Evolutionary conservation across 2,888 invertebrate genomes (phyloP).

Genomic region (Cephus runcator): DNA sequence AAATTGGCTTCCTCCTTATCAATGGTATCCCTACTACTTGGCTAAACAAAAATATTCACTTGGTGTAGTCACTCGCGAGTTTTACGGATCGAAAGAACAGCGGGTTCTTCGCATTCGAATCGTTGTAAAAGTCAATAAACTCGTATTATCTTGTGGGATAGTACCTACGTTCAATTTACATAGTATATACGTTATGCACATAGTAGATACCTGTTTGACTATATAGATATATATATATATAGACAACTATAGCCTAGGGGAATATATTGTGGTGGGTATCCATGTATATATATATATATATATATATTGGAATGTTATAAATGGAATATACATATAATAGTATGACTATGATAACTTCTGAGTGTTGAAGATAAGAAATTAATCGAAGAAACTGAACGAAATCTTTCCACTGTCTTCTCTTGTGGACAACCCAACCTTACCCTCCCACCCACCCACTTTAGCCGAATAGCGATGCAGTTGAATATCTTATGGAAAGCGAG

Average conservation of each 20-base stretch:
- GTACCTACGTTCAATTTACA: background rate
- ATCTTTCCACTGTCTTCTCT: background rate
- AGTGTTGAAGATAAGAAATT: background rate
- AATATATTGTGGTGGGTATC: background rate
- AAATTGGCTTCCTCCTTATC: background rate
- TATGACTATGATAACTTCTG: background rate
- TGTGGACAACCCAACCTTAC: background rate
- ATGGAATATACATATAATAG: background rate
- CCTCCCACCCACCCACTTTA: background rate
- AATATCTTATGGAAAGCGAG: background rate
- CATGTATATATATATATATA: too few relatives aligned
- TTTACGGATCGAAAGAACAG: background rate
- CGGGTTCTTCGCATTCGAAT: background rate
- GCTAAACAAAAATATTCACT: background rate
- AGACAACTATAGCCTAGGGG: background rate
- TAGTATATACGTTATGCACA: background rate
- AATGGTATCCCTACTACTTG: background rate
- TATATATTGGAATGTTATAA: background rate
- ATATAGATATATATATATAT: background rate
- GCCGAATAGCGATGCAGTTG: background rate
- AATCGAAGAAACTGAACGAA: background rate
- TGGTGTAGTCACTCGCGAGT: background rate
- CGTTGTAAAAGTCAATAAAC: background rate
- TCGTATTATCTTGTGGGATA: background rate
- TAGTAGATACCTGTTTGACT: background rate